A percentile compares a stretch with the other conserved stretches of the same genome.
These are phyloP conservation scores for Hydra vulgaris DNA, from an alignment of 30 jellyfish, hydroid and myxozoan species.

Conservation along the genomic window DNA sequence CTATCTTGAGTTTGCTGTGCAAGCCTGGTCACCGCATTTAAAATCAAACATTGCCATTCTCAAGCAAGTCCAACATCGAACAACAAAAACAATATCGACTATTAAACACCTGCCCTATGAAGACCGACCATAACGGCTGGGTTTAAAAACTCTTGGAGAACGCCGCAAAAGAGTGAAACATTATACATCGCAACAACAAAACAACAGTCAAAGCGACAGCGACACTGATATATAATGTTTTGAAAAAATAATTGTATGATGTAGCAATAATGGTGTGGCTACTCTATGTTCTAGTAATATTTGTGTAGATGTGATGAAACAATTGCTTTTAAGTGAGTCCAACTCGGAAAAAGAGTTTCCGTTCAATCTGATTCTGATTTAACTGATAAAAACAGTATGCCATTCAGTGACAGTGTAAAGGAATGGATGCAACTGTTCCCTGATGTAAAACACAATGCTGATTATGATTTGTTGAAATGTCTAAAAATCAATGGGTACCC, in stretches of 20 bases:
- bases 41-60: no score
- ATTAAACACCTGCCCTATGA: no score
- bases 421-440: background rate
- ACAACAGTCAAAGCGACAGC: background rate
- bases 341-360: background rate
- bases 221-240: background rate
- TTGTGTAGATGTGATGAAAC: background rate
- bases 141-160: no score
- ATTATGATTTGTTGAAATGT: background rate
- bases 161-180: no score
- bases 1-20: no score
- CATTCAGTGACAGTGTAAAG: background rate
- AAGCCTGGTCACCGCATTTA: no score
- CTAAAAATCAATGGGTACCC: background rate
- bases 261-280: background rate
- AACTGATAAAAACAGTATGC: background rate
- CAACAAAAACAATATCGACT: no score
- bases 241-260: background rate
- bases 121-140: no score
- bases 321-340: background rate
- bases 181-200: background rate
- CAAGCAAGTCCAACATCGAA: no score
- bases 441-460: background rate
- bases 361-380: background rate
- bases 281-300: background rate